A percentile compares a stretch with the other conserved stretches of the same genome.
Evolutionary conservation across 2,113 vertebrate species (phyloP).

Genomic region (Campylomormyrus numenius): DNA sequence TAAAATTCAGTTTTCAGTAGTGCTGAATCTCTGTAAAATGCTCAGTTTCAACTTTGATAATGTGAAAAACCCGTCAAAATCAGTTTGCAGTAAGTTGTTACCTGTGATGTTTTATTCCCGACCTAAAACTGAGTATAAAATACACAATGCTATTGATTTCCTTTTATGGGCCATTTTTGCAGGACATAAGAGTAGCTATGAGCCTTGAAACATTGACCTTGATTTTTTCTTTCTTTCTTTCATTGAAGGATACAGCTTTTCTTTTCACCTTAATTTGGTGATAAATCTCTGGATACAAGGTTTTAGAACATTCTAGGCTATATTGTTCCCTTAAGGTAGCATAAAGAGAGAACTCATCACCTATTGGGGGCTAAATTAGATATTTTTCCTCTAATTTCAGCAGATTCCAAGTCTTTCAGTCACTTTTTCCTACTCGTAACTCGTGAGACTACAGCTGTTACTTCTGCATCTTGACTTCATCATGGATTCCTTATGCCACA

Average conservation of each 20-base stretch:
- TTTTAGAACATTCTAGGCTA: not conserved
- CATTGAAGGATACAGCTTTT: not conserved
- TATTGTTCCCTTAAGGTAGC: not conserved
- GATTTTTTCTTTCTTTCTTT: not conserved
- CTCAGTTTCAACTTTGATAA: not conserved
- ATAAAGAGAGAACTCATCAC: not conserved
- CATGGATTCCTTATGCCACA: not conserved
- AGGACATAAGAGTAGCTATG: not conserved
- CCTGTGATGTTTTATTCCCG: not conserved
- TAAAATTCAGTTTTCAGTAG: too few species aligned
- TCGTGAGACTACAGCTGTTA: not conserved
- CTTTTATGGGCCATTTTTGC: not conserved
- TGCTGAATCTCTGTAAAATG: not conserved
- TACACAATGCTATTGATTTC: not conserved
- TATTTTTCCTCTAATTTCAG: not conserved
- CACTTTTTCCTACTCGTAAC: not conserved
- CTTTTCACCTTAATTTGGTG: not conserved
- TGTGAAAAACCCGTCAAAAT: not conserved
- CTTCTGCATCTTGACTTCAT: not conserved
- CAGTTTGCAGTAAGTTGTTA: not conserved
- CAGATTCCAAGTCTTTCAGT: not conserved
- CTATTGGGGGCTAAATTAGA: not conserved
- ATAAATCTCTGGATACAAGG: not conserved
- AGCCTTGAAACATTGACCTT: not conserved
- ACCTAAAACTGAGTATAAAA: not conserved